Evolutionary conservation across 35 echinoderm and acorn worm species (phyloP).

Genomic region (Lytechinus variegatus): DNA sequence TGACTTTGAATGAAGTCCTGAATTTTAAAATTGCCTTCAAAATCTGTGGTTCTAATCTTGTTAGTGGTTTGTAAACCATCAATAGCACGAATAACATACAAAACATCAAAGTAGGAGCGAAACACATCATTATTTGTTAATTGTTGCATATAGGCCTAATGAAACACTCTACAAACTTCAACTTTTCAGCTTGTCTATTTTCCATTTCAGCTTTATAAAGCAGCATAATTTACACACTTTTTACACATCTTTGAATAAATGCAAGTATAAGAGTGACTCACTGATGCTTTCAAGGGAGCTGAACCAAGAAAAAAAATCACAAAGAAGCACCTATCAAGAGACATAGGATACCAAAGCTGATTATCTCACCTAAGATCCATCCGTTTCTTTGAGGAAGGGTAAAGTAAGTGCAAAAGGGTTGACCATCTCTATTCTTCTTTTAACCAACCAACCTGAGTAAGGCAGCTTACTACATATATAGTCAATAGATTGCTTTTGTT

Average conservation of each 20-base stretch:
- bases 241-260: neutral
- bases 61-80: too few species aligned
- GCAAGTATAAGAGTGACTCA: neutral
- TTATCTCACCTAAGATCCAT: conserved; percentile 23
- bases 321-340: neutral
- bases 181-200: neutral
- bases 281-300: conserved; percentile 4
- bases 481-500: neutral
- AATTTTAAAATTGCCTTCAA: too few species aligned
- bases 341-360: conserved; percentile 18
- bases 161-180: neutral
- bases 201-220: neutral
- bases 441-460: neutral
- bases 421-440: conserved; percentile 18
- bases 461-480: neutral
- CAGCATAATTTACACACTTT: neutral
- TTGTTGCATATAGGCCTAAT: neutral
- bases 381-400: neutral
- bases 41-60: too few species aligned
- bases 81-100: too few species aligned
- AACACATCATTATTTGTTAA: neutral
- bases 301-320: neutral
- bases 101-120: too few species aligned
- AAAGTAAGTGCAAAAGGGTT: neutral
- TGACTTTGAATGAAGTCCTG: too few species aligned